These are phyloP conservation scores for Pipa parva DNA, from an alignment of 2,113 vertebrate species.

Conservation along the genomic window DNA sequence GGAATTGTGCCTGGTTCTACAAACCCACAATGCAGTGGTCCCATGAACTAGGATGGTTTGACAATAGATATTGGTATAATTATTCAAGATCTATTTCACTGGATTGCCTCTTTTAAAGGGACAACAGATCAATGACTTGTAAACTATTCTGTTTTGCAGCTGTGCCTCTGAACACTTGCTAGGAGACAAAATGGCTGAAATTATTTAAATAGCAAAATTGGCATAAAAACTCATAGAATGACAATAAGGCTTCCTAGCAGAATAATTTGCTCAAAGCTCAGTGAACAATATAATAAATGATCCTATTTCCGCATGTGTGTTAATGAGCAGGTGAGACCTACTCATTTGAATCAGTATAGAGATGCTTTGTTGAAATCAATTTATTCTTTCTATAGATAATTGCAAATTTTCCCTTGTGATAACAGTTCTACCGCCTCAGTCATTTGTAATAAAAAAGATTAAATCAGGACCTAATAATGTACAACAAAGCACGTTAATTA, in stretches of 20 bases:
- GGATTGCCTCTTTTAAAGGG: too few relatives aligned
- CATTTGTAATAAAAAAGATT: slow-evolving; percentile 30
- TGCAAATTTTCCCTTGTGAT: slow-evolving; percentile 34
- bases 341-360: slow-evolving; percentile 13
- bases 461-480: slow-evolving; percentile 31
- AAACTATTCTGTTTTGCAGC: too few relatives aligned
- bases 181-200: neutral
- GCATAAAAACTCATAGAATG: neutral
- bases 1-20: too few relatives aligned
- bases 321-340: slow-evolving; percentile 38
- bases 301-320: slow-evolving; percentile 16
- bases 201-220: too few relatives aligned
- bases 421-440: slow-evolving; percentile 19
- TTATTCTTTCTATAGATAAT: slow-evolving; percentile 34
- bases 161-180: neutral
- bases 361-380: slow-evolving; percentile 19
- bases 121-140: too few relatives aligned
- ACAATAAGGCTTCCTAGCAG: neutral
- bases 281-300: slow-evolving; percentile 17
- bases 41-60: too few relatives aligned
- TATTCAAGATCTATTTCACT: too few relatives aligned
- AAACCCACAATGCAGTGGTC: too few relatives aligned
- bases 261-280: neutral
- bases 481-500: slow-evolving; percentile 30
- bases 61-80: too few relatives aligned